These are phyloP conservation scores for Lutraria rhynchaena DNA, from an alignment of 1,140 invertebrate genomes.

Conservation along the genomic window DNA sequence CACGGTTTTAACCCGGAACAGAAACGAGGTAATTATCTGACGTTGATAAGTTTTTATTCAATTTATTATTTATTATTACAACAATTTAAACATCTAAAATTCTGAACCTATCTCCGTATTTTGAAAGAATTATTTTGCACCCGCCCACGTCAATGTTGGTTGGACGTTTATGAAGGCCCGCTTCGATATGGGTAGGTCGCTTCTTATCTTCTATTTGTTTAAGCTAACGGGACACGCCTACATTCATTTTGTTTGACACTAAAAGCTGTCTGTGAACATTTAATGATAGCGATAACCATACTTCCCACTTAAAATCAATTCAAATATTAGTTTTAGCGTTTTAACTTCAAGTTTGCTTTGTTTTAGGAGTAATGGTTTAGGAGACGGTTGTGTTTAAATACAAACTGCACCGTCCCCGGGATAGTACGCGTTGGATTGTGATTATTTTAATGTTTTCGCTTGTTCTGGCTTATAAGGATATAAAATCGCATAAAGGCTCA, in stretches of 20 bases:
- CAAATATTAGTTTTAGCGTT: constrained; percentile 61
- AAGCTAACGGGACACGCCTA: constrained; percentile 1
- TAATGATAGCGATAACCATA: constrained; percentile 40
- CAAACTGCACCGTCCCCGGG: background rate
- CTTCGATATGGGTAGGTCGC: background rate
- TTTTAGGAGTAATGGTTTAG: constrained; percentile 46
- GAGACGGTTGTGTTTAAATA: constrained; percentile 2
- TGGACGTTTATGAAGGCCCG: background rate
- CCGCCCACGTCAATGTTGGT: background rate
- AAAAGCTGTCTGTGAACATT: constrained; percentile 22
- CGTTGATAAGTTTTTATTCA: too few species aligned
- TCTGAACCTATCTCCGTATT: too few species aligned
- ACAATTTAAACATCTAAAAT: too few species aligned
- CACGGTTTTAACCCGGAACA: too few species aligned
- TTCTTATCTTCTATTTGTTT: constrained; percentile 51
- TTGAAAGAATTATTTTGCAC: too few species aligned
- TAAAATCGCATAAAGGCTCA: too few species aligned
- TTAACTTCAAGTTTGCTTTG: constrained; percentile 40
- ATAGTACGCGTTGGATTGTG: background rate
- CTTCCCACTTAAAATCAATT: constrained; percentile 51
- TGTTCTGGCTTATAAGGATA: too few species aligned
- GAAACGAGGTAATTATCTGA: too few species aligned
- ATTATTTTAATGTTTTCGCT: too few species aligned
- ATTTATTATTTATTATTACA: too few species aligned
- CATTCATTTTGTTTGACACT: constrained; percentile 16